These are phyloP conservation scores for Chironomus tentans DNA, from an alignment of 2,888 invertebrate species.

Conservation along the genomic window DNA sequence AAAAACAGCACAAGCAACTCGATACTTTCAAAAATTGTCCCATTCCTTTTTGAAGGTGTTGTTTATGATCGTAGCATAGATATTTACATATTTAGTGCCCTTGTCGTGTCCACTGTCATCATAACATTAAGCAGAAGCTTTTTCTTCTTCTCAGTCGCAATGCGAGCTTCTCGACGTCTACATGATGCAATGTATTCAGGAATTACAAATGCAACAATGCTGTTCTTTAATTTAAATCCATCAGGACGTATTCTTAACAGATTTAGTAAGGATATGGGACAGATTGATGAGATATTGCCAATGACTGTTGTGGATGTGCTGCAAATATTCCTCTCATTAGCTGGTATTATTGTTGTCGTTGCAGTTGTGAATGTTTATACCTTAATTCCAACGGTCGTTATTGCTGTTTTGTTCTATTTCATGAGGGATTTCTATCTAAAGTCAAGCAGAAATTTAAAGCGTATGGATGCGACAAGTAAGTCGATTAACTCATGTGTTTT, in stretches of 20 bases:
- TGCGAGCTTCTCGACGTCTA: conserved; percentile 65
- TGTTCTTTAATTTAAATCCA: conserved; percentile 82
- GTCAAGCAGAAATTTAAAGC: neutral
- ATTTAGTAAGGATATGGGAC: conserved; percentile 79
- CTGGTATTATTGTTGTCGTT: conserved; percentile 72
- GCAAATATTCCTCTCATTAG: conserved; percentile 70
- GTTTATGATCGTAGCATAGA: conserved; percentile 30
- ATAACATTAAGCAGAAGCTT: conserved; percentile 41
- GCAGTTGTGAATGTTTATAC: conserved; percentile 66
- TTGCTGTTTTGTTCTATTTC: conserved; percentile 56
- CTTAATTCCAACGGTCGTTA: conserved; percentile 58
- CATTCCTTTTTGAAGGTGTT: neutral
- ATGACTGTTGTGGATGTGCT: conserved; percentile 43
- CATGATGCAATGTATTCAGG: conserved; percentile 80
- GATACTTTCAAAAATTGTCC: neutral
- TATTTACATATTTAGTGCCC: conserved; percentile 45
- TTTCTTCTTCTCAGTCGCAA: conserved; percentile 50
- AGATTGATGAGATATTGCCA: conserved; percentile 44
- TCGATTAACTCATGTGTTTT: no score
- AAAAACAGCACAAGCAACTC: neutral
- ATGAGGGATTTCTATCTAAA: neutral
- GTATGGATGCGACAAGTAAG: conserved; percentile 24
- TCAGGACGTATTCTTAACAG: conserved; percentile 75
- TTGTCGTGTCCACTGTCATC: conserved; percentile 42
- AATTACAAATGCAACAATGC: conserved; percentile 70